Conservation (phyloP, 2,113 vertebrate species). For the Chamaetylas fuelleborni region DNA sequence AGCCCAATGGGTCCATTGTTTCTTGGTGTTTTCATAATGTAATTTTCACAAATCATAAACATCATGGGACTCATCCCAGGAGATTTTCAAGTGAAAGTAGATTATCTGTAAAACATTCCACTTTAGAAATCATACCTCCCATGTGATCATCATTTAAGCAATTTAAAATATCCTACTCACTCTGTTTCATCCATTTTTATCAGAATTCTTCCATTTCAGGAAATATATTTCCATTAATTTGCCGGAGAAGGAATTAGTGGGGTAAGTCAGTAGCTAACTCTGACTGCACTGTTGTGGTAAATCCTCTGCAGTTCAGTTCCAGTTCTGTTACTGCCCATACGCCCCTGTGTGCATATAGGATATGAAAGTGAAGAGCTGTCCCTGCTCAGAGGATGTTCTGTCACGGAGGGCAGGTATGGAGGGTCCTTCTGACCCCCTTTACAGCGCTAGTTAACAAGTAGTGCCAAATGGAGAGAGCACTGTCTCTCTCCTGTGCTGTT, state of each 20-base stretch:
- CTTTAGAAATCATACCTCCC: not conserved
- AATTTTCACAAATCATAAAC: not conserved
- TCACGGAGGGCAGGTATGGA: not conserved
- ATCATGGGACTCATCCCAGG: not conserved
- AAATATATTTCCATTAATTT: not conserved
- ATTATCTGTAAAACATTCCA: not conserved
- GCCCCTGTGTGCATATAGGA: not conserved
- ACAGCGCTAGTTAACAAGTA: not conserved
- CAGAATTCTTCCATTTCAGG: not conserved
- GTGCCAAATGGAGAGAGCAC: not conserved
- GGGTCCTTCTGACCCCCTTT: not conserved
- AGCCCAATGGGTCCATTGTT: not conserved
- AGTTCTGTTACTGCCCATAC: not conserved
- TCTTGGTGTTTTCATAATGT: not conserved
- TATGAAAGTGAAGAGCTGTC: not conserved
- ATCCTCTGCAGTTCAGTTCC: not conserved
- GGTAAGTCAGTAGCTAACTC: not conserved
- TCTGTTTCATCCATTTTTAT: not conserved
- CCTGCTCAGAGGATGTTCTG: not conserved
- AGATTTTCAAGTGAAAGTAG: not conserved
- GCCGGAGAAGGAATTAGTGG: not conserved
- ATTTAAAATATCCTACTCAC: not conserved
- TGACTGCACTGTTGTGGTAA: not conserved
- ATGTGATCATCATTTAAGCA: not conserved
- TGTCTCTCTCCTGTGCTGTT: not conserved